Evolutionary conservation across 2,888 invertebrate species (phyloP).

Genomic region (Melinaea menophilus): DNA sequence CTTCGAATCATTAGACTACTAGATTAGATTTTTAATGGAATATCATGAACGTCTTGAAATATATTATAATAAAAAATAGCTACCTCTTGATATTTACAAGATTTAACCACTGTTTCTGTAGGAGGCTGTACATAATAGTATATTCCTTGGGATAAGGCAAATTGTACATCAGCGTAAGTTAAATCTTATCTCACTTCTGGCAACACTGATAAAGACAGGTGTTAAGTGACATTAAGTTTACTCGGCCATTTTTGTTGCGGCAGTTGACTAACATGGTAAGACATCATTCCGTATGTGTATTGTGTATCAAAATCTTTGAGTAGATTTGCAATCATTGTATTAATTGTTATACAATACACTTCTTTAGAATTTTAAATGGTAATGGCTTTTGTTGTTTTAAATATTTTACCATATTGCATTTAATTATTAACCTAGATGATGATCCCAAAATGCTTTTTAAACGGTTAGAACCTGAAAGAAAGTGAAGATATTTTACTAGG

Average conservation of each 20-base stretch:
- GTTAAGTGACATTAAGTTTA: constrained; percentile 7
- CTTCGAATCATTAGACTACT: too few relatives aligned
- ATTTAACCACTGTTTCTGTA: too few relatives aligned
- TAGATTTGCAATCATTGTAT: constrained; percentile 22
- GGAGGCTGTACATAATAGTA: too few relatives aligned
- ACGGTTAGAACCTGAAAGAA: constrained; percentile 83
- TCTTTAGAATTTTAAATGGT: constrained; percentile 22
- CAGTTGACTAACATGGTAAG: constrained; percentile 62
- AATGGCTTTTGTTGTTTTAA: background rate
- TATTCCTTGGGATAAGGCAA: too few relatives aligned
- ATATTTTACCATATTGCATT: constrained; percentile 5
- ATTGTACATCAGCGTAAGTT: too few relatives aligned
- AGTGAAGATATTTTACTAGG: constrained; percentile 85
- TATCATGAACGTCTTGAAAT: too few relatives aligned
- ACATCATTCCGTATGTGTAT: constrained; percentile 14
- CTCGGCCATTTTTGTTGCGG: constrained; percentile 72
- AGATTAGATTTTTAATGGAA: too few relatives aligned
- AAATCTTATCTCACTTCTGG: too few relatives aligned
- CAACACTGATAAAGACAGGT: background rate
- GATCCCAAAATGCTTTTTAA: constrained; percentile 78
- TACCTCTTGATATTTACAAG: too few relatives aligned
- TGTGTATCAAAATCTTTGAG: constrained; percentile 2
- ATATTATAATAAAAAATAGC: too few relatives aligned
- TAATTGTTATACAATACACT: constrained; percentile 25
- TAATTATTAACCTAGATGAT: constrained; percentile 67